Conservation (phyloP, 2,888 invertebrate species). For the Oxystoma pomonae region DNA sequence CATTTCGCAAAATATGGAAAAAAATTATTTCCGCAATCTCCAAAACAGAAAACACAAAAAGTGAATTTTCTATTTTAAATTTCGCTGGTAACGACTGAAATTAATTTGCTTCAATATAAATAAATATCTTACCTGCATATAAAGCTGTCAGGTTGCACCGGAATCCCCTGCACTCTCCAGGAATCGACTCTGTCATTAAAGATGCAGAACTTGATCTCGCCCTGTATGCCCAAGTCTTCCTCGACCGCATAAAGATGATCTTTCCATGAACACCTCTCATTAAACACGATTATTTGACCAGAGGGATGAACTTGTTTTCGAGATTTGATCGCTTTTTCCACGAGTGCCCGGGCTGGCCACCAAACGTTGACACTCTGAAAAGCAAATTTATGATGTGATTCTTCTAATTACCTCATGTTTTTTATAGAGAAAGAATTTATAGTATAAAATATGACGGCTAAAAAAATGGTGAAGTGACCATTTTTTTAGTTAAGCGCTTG, state of each 20-base stretch:
- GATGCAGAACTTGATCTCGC: slow-evolving; percentile 66
- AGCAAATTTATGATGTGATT: too few relatives aligned
- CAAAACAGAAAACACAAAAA: too few relatives aligned
- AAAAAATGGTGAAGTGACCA: too few relatives aligned
- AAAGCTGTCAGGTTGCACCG: slow-evolving; percentile 66
- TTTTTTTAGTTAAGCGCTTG: too few relatives aligned
- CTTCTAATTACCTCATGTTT: too few relatives aligned
- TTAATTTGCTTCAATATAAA: too few relatives aligned
- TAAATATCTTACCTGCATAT: slow-evolving; percentile 54
- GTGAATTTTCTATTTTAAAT: too few relatives aligned
- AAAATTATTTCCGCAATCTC: too few relatives aligned
- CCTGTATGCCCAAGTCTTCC: slow-evolving; percentile 60
- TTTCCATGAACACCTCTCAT: slow-evolving; percentile 81
- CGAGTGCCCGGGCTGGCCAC: slow-evolving; percentile 81
- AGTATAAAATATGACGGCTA: too few relatives aligned
- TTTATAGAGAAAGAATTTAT: too few relatives aligned
- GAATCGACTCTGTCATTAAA: slow-evolving; percentile 61
- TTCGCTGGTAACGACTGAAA: too few relatives aligned
- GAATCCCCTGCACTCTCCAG: slow-evolving; percentile 87
- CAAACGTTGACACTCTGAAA: slow-evolving; percentile 63
- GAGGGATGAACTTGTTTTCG: slow-evolving; percentile 66
- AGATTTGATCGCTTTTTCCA: slow-evolving; percentile 65
- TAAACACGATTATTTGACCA: slow-evolving; percentile 78
- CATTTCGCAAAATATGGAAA: too few relatives aligned
- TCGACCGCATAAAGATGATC: slow-evolving; percentile 84